phyloP scores from a whole-genome alignment of 92 coral and sea anemone genomes.

The Micromussa lordhowensis region DNA sequence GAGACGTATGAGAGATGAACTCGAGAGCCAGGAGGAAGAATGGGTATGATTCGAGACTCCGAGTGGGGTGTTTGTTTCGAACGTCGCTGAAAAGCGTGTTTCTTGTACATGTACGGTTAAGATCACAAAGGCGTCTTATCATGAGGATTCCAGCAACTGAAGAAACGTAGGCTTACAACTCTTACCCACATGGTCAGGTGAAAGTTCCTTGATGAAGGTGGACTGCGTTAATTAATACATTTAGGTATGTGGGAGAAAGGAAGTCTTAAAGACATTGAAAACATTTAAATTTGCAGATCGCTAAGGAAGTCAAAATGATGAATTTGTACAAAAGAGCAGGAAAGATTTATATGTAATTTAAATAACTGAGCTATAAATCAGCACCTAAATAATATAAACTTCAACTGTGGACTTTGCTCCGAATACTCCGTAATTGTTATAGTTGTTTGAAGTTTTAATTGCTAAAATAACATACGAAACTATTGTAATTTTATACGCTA shows the following conservation, averaged over 20 bases:
- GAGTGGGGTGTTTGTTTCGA: not conserved
- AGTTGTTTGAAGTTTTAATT: not conserved
- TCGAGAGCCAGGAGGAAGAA: conserved; percentile 36
- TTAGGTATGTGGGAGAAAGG: not conserved
- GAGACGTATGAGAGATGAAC: conserved; percentile 36
- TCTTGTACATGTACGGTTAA: not conserved
- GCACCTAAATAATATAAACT: not conserved
- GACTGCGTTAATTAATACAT: not conserved
- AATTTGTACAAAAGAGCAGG: not conserved
- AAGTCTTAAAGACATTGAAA: not conserved
- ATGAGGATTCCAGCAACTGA: not conserved
- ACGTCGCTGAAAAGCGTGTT: not conserved
- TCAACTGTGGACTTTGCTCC: conserved; percentile 8
- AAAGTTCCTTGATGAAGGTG: not conserved
- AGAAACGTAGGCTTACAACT: not conserved
- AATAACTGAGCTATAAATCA: not conserved
- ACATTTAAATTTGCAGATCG: not conserved
- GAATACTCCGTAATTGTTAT: too few species aligned
- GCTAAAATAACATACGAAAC: not conserved
- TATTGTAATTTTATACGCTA: not conserved
- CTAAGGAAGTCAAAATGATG: not conserved
- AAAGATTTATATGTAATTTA: not conserved
- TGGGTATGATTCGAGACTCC: conserved; percentile 33
- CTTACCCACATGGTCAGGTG: not conserved
- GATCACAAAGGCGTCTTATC: too few species aligned